Conservation (phyloP, 2,113 vertebrate genomes). For the Centropus bengalensis region DNA sequence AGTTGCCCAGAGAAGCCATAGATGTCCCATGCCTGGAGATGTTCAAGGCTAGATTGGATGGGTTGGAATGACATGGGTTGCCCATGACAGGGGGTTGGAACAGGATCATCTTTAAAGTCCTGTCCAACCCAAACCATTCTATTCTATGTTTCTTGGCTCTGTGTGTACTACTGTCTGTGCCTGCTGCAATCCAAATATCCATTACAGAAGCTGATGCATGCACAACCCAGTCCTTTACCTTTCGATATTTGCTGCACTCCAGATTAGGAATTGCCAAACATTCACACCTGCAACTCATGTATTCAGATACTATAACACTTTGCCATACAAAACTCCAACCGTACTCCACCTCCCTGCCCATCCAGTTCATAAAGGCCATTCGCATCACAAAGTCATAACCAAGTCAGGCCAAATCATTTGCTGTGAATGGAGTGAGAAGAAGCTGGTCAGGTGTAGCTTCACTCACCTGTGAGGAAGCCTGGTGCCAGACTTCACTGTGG, state of each 20-base stretch:
- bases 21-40: too few species aligned
- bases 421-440: background rate
- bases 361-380: background rate
- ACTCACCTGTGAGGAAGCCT: rapidly evolving
- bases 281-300: too few species aligned
- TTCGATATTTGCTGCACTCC: background rate
- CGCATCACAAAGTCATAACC: too few species aligned
- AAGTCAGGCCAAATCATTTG: background rate
- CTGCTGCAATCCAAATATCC: background rate
- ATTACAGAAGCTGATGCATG: background rate
- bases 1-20: too few species aligned
- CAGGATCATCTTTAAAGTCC: too few species aligned
- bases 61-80: too few species aligned
- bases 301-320: background rate
- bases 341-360: too few species aligned
- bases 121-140: too few species aligned
- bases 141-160: background rate
- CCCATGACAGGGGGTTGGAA: too few species aligned
- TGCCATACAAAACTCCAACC: too few species aligned
- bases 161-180: background rate
- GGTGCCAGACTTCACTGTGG: rapidly evolving
- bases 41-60: too few species aligned
- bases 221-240: background rate
- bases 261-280: background rate
- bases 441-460: too few species aligned